phyloP scores from a whole-genome alignment of 2,113 vertebrate genomes.

The Trichechus manatus region DNA sequence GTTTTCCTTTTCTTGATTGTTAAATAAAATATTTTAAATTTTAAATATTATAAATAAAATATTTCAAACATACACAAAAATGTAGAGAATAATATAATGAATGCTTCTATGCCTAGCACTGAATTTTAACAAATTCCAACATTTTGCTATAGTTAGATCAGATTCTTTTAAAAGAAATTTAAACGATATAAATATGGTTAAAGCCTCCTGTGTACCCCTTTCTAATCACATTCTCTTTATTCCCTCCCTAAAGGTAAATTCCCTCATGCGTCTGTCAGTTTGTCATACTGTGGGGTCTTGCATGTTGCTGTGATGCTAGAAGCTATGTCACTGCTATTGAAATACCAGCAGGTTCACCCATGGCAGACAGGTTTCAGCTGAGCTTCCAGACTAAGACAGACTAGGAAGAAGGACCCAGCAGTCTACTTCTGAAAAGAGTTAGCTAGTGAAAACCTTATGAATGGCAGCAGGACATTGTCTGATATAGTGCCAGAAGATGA shows the following conservation, averaged over 20 bases:
- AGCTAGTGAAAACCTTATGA: too few species aligned
- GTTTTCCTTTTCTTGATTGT: conserved; percentile 10
- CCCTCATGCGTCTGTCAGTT: too few species aligned
- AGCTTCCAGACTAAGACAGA: too few species aligned
- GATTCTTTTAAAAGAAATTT: not conserved
- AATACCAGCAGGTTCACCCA: too few species aligned
- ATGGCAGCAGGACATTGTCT: too few species aligned
- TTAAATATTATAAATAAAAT: conserved; percentile 49
- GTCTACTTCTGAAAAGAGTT: too few species aligned
- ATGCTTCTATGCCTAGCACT: not conserved
- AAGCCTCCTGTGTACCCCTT: not conserved
- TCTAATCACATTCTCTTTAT: not conserved
- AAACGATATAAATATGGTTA: not conserved
- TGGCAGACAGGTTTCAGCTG: too few species aligned
- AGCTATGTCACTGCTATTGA: too few species aligned
- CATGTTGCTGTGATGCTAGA: too few species aligned
- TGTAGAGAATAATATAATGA: not conserved
- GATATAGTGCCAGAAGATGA: too few species aligned
- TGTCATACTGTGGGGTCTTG: too few species aligned
- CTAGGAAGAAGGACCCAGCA: too few species aligned
- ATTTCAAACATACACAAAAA: not conserved
- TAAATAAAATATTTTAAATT: not conserved
- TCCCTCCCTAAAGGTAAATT: not conserved
- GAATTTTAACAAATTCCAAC: conserved; percentile 11
- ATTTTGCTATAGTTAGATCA: not conserved